Base-by-base conservation (phyloP, 2,113 vertebrate species). In the Petrocephalus microphthalmus region DNA sequence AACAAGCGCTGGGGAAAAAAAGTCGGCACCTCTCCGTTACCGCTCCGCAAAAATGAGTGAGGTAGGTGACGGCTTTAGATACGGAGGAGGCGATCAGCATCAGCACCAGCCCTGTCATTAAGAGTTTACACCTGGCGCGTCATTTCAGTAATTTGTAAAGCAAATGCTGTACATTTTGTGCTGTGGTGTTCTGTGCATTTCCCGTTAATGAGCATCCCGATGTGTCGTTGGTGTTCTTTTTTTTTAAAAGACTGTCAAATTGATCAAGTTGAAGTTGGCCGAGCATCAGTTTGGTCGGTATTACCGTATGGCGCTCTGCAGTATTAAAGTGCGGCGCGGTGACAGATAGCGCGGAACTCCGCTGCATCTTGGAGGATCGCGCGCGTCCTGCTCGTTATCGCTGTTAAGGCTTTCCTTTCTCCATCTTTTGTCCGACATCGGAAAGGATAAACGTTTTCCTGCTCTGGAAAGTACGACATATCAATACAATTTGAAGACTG, bases 11-110 rank as follows among this genome's bases (percentile, higher is more conserved):
- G 92, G 93, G 91, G 42, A 42, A 42, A n/a, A 64, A 91, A 89
- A 91, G 89, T 56, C 84, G 88, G 88, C 85, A 90, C 89, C 60
- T 91, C 88, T 57, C 91, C 91, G 88, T 20, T 78, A 90, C 88
- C 71, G 64, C 60, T 90, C 78, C 57, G 88, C 51, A 92, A 95
- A 56, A 93, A 96, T 96, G 95, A 96, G 95, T 90, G 95, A 95
- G 95, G 95, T 96, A 95, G 92, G 95, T 85, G 29, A 47, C 5
- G 54, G n/a, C 84, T 81, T 82, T 6, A 3, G 13, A 37, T 37
- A 5, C 33, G 13, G 67, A 2, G 29, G 33, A 33, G 67, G 67
- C 10, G 67, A 78, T 42, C 33, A 49, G 20, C 20, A 49, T 47
- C 45, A 83, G 17, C 19, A 49, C 47, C 81, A 49, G 25, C 60